A percentile compares a stretch with the other conserved stretches of the same genome.
Evolutionary conservation across 2,888 invertebrate genomes (phyloP).

Genomic region (Leptura quadrifasciata): DNA sequence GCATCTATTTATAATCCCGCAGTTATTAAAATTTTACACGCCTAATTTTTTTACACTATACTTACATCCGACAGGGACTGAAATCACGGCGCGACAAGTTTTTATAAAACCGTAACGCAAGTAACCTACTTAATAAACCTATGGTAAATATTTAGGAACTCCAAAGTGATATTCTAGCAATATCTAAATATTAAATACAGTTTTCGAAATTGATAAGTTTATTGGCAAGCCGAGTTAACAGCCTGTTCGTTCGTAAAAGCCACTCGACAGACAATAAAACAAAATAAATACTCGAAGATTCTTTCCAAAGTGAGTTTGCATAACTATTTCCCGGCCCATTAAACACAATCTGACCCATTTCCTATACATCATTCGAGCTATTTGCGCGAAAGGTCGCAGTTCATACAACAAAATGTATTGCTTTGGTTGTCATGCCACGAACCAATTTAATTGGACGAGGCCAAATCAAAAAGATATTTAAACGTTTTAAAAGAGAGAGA

Average conservation of each 20-base stretch:
- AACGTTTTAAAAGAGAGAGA: background rate
- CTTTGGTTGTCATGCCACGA: constrained; percentile 9
- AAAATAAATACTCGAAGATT: background rate
- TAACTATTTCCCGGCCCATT: constrained; percentile 5
- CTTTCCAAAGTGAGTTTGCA: background rate
- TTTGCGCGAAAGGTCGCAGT: constrained; percentile 22
- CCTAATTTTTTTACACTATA: background rate
- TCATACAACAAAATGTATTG: constrained; percentile 15
- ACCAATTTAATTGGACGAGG: background rate
- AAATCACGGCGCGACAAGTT: no score
- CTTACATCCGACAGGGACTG: no score
- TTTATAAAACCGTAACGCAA: no score
- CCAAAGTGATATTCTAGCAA: no score
- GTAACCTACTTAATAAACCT: no score
- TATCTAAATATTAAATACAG: no score
- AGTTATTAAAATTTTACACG: constrained; percentile 5
- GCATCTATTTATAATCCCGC: background rate
- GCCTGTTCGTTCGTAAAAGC: no score
- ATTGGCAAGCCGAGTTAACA: no score
- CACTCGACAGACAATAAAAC: background rate
- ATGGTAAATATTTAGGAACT: no score
- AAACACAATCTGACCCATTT: constrained; percentile 1
- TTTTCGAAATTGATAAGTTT: no score
- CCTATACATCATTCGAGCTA: constrained; percentile 1
- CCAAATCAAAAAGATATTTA: background rate